These are phyloP conservation scores for Onthophagus sagittarius DNA, from an alignment of 2,888 invertebrate genomes.

Conservation along the genomic window DNA sequence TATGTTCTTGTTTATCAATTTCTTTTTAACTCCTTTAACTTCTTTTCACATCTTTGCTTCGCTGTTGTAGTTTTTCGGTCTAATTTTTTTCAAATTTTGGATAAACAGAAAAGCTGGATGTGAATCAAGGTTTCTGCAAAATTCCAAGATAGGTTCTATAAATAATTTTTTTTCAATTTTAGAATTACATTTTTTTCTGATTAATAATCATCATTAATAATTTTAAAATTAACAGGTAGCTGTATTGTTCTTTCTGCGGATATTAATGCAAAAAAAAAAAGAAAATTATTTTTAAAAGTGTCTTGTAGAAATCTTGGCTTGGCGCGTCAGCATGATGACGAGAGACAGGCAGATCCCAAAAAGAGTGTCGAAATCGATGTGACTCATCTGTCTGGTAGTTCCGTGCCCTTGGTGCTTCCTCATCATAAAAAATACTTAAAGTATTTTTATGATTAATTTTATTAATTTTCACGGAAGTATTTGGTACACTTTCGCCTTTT, in stretches of 20 bases:
- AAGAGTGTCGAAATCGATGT: constrained; percentile 36
- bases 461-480: constrained; percentile 34
- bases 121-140: constrained; percentile 28
- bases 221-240: not conserved
- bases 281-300: not conserved
- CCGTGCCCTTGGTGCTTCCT: constrained; percentile 43
- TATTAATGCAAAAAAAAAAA: not conserved
- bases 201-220: too few relatives aligned
- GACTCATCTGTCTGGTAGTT: constrained; percentile 50
- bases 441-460: not conserved
- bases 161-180: too few relatives aligned
- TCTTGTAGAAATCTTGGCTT: constrained; percentile 35
- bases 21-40: constrained; percentile 11
- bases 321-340: constrained; percentile 41
- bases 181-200: too few relatives aligned
- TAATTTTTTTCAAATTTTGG: constrained; percentile 13
- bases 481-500: constrained; percentile 34
- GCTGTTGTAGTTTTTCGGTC: constrained; percentile 15
- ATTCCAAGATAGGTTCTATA: not conserved
- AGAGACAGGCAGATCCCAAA: constrained; percentile 29
- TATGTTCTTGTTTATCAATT: not conserved
- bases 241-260: not conserved
- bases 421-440: not conserved
- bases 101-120: constrained; percentile 29
- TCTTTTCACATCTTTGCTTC: constrained; percentile 33